Conservation (phyloP, 1,140 invertebrate species). For the Achatina immaculata region DNA sequence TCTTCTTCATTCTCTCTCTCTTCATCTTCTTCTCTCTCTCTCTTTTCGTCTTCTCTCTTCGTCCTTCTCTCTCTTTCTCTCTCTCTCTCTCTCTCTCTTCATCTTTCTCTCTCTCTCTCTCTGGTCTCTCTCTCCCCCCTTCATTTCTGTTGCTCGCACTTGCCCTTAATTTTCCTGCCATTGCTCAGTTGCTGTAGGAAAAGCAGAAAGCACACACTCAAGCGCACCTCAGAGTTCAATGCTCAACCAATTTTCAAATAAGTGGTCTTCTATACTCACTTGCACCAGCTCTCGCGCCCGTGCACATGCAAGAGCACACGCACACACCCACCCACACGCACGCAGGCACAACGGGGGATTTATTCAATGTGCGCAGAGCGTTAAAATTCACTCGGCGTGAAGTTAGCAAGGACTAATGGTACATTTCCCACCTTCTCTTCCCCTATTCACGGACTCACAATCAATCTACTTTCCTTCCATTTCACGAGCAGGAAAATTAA, state of each 20-base stretch:
- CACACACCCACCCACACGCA: background rate
- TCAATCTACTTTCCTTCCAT: constrained; percentile 11
- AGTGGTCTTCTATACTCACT: too few relatives aligned
- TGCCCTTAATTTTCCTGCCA: background rate
- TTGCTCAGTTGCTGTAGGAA: background rate
- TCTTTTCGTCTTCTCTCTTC: background rate
- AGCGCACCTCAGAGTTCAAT: background rate
- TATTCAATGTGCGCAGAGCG: background rate
- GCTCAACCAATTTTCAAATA: too few relatives aligned
- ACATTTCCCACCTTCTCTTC: background rate
- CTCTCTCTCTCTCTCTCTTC: constrained; percentile 3
- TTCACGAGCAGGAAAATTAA: constrained; percentile 12
- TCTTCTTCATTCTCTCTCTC: too few relatives aligned
- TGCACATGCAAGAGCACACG: background rate
- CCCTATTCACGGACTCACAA: background rate
- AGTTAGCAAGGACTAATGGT: constrained; percentile 16
- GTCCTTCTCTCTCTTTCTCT: constrained; percentile 29
- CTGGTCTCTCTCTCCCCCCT: background rate
- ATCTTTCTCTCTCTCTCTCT: constrained; percentile 6
- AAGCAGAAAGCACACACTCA: background rate
- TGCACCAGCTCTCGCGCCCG: too few relatives aligned
- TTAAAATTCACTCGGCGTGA: constrained; percentile 16
- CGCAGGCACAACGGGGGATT: background rate
- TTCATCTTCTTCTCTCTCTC: background rate
- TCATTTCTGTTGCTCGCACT: background rate